These are phyloP conservation scores for Noctuana brunneofusca DNA, from an alignment of 2,888 invertebrate genomes.

Conservation along the genomic window DNA sequence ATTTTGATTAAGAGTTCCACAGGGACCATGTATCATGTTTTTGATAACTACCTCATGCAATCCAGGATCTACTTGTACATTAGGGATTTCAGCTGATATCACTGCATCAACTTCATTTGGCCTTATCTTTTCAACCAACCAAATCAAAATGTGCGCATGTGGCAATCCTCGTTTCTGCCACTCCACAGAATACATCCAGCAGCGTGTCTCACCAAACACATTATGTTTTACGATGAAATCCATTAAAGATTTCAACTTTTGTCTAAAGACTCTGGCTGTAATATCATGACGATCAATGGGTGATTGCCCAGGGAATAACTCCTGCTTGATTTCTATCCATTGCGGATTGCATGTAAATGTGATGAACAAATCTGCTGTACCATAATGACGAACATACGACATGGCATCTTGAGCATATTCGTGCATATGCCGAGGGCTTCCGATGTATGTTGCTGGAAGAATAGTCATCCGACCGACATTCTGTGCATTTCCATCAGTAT, in stretches of 20 bases:
- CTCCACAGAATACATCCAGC: constrained; percentile 14
- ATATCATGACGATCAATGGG: constrained; percentile 31
- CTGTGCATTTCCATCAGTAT: constrained; percentile 43
- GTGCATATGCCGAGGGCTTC: constrained; percentile 44
- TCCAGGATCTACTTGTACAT: neutral
- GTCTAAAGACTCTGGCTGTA: constrained; percentile 23
- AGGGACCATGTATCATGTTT: neutral
- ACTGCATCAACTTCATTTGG: constrained; percentile 35
- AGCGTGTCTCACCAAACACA: constrained; percentile 10
- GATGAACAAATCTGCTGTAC: constrained; percentile 45
- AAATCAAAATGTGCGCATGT: constrained; percentile 21
- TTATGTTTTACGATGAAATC: constrained; percentile 7
- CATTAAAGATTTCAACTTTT: constrained; percentile 14
- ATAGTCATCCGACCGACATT: constrained; percentile 46
- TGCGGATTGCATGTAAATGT: constrained; percentile 40
- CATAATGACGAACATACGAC: constrained; percentile 50
- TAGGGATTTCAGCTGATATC: constrained; percentile 26
- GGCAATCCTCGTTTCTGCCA: constrained; percentile 15
- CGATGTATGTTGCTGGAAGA: constrained; percentile 47
- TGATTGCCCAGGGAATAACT: constrained; percentile 23
- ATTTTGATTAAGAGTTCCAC: no score
- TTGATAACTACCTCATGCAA: neutral
- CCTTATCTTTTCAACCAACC: constrained; percentile 17
- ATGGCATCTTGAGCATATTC: constrained; percentile 48
- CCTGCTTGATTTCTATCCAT: constrained; percentile 13